Base-by-base conservation (phyloP, 1,140 invertebrate genomes). In the Augochlora pura region DNA sequence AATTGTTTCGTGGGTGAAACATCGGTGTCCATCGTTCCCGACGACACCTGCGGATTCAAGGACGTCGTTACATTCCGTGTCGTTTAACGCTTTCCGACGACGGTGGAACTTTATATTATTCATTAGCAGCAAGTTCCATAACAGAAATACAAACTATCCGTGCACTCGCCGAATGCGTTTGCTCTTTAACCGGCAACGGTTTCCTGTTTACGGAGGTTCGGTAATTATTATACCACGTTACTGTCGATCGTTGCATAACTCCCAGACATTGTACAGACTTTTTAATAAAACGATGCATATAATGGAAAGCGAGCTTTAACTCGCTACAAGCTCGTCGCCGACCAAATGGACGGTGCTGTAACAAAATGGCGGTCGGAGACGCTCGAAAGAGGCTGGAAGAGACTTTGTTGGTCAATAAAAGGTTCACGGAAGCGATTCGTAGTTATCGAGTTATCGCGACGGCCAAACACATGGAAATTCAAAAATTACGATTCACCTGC, bases 41-140 rank as follows among this genome's bases (percentile, higher is more conserved):
- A 57, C 23, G 18, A 64, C 10, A 72, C 8, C 3, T 7, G 46
- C n/a, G 18, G 54, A 78, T 78, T 64, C 67, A 78, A 72, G 68
- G 68, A 10, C 32, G 16, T 5, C 18, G 1, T 42, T 59, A 52
- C 32, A 66, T 65, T n/a, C 27, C 6, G 9, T 8, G 1, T 27
- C n/a, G 60, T 7, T 57, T 21, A n/a, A n/a, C 18, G 21, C 18
- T 9, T n/a, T 57, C 18, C 16, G n/a, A 18, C 54, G n/a, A 9
- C 16, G 7, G 18, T 16, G 7, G 7, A n/a, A n/a, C 7, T 57
- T n/a, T 57, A 2, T 9, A n/a, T 57, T n/a, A n/a, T 54, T 54
- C 54, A 57, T 23, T 6, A 21, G 49, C 16, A 52, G 49, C 16
- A 7, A 52, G 16, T 52, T 52, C 5, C 18, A 46, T 14, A 46